phyloP scores from a whole-genome alignment of 2,797 vertebrate genomes.

The Cossypha dichroa region DNA sequence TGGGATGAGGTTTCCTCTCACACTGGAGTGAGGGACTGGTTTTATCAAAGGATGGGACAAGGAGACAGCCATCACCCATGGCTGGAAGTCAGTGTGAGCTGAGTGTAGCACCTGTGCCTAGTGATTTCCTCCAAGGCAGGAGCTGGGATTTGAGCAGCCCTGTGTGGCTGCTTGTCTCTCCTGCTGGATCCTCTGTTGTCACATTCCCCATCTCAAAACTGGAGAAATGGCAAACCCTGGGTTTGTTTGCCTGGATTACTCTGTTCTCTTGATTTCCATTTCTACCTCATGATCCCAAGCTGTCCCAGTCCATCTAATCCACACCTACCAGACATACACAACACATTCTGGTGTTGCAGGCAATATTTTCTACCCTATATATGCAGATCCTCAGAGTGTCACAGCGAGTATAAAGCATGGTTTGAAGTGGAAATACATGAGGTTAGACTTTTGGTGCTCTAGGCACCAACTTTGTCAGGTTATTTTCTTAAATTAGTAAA shows the following conservation, averaged over 20 bases:
- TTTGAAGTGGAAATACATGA: background rate
- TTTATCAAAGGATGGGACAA: background rate
- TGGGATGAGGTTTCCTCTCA: background rate
- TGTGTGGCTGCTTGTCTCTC: background rate
- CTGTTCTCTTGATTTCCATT: background rate
- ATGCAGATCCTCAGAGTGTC: background rate
- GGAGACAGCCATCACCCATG: background rate
- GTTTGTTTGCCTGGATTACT: background rate
- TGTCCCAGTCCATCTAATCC: background rate
- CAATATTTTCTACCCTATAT: background rate
- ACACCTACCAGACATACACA: rapidly evolving
- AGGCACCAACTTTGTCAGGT: too few species aligned
- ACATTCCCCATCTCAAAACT: background rate
- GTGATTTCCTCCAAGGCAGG: background rate
- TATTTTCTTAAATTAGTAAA: too few species aligned
- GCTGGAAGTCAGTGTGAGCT: background rate
- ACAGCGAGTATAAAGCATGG: rapidly evolving
- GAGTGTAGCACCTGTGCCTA: background rate
- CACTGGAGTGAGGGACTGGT: background rate
- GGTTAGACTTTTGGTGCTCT: too few species aligned
- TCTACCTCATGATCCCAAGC: background rate
- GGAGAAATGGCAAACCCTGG: background rate
- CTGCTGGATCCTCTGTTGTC: background rate
- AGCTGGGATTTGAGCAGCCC: background rate
- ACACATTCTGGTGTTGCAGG: background rate